Evolutionary conservation across 2,113 vertebrate genomes (phyloP), one percentile per base, ranked within the genome.

Genomic region (Chroicocephalus ridibundus): DNA sequence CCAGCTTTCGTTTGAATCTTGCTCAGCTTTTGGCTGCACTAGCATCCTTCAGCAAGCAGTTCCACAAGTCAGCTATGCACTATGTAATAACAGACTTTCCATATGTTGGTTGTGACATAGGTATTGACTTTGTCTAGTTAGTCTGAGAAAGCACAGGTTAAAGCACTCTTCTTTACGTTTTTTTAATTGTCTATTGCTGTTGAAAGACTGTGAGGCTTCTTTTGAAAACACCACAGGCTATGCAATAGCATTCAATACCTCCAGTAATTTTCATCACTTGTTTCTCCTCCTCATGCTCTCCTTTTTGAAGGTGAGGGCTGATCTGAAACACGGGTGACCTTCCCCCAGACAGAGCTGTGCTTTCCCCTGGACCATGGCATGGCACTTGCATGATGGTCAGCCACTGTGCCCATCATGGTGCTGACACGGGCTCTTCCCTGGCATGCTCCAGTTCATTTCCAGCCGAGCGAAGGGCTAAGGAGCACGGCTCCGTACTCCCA

Each of bases 401-500:
- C 38, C 54, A n/a, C 29, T 46, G 5, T 76, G 18, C 25, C 25
- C 4, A 0, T 34, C 31, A 31, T 3, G 0, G 54, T 78, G 46
- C 65, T 55, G 46, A 29, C 36, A 10, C 2, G 0, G 26, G 9
- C 36, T 74, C 42, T 61, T 83, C 24, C 27, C 10, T 40, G 27
- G 36, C 1, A 0, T n/a, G 15, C 9, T 87, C 19, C 14, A 9
- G 55, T 42, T 69, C 24, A 19, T 74, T 75, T 54, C 51, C 66
- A 83, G 44, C 13, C 9, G 55, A 65, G 34, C 1, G 5, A 75
- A 78, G 46, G 36, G 25, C 15, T 83, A 27, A 46, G 42, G 29
- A 69, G 38, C 2, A 2, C 11, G 32, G 4, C 26, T 74, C 38
- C 3, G 0, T 64, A 15, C 11, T 31, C 26, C 66, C 38, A 8